These are phyloP conservation scores for Eurystomus gularis DNA, from an alignment of 2,113 vertebrate genomes.

Conservation along the genomic window DNA sequence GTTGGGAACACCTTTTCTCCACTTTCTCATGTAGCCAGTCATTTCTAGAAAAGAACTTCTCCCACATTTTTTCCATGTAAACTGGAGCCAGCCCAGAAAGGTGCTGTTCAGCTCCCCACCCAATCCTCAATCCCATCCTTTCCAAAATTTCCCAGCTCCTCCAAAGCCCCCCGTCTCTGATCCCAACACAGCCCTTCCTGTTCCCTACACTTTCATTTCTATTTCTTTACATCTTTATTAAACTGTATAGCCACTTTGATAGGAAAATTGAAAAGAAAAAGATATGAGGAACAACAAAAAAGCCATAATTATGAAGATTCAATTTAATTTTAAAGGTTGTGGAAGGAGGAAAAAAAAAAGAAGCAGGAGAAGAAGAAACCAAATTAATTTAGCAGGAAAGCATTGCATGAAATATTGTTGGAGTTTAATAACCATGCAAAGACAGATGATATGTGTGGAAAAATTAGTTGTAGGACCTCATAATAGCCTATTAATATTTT, in stretches of 20 bases:
- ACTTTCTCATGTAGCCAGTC: neutral
- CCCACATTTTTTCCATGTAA: neutral
- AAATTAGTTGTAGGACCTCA: constrained; percentile 88
- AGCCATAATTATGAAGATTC: constrained; percentile 83
- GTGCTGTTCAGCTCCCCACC: neutral
- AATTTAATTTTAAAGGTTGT: constrained; percentile 83
- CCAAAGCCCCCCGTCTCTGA: constrained; percentile 20
- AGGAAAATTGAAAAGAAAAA: constrained; percentile 81
- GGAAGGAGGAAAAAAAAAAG: constrained; percentile 77
- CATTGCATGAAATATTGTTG: constrained; percentile 88
- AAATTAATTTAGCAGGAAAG: constrained; percentile 84
- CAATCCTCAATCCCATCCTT: constrained; percentile 9
- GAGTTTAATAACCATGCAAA: constrained; percentile 85
- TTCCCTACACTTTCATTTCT: constrained; percentile 76
- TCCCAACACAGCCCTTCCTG: constrained; percentile 67
- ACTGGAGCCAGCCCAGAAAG: neutral
- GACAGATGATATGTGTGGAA: constrained; percentile 85
- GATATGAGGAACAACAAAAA: constrained; percentile 81
- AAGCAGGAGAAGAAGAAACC: constrained; percentile 80
- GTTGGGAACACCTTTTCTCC: neutral
- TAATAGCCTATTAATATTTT: constrained; percentile 86
- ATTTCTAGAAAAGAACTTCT: neutral
- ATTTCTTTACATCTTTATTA: constrained; percentile 84
- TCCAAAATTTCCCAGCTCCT: constrained; percentile 45
- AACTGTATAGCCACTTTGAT: constrained; percentile 79